phyloP scores from a whole-genome alignment of 2,888 invertebrate species.

The Drosophila koepferae region DNA sequence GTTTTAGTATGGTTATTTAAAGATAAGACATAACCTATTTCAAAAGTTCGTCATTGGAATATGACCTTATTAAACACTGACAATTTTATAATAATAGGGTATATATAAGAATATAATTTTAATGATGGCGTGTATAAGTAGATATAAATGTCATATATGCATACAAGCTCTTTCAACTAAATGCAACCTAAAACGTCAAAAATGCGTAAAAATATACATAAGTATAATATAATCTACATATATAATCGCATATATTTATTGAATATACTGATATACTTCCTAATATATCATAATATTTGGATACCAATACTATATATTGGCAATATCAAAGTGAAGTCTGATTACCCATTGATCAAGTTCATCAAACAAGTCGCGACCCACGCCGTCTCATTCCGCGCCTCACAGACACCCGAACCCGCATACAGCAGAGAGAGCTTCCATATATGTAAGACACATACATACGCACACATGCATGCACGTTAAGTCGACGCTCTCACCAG shows the following conservation, averaged over 20 bases:
- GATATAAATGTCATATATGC: no score
- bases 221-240: no score
- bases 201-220: no score
- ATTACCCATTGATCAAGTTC: conserved; percentile 2
- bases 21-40: background rate
- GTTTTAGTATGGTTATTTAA: background rate
- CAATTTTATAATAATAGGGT: background rate
- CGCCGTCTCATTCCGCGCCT: conserved; percentile 18
- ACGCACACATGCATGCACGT: background rate
- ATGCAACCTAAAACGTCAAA: background rate
- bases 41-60: background rate
- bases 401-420: background rate
- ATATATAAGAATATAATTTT: background rate
- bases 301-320: background rate
- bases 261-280: background rate
- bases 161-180: background rate
- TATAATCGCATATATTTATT: background rate
- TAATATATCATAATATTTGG: background rate
- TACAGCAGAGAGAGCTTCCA: background rate
- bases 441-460: background rate
- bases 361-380: conserved; percentile 36
- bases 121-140: background rate
- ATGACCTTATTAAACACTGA: background rate
- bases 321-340: background rate
- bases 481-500: conserved; percentile 16